Evolutionary conservation across 2,888 invertebrate genomes (phyloP).

Genomic region (Lepidocyrtinus sp.): DNA sequence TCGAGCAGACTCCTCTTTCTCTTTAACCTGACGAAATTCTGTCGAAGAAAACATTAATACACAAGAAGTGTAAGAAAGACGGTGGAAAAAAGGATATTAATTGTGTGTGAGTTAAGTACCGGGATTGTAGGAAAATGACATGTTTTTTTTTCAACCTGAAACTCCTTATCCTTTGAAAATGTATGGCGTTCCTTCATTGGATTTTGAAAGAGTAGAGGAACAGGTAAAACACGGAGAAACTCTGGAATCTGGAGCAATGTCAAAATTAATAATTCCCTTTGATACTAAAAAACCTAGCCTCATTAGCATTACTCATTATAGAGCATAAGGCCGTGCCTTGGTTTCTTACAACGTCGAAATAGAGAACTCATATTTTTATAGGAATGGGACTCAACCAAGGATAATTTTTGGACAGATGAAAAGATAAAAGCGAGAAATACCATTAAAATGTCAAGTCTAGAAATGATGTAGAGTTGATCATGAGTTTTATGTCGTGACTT

Average conservation of each 20-base stretch:
- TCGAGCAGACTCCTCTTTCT: neutral
- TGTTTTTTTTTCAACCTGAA: neutral
- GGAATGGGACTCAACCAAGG: neutral
- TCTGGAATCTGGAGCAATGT: neutral
- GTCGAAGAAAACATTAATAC: neutral
- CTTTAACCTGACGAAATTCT: neutral
- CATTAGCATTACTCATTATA: slow-evolving; percentile 6
- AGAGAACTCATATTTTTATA: neutral
- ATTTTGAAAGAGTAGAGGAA: neutral
- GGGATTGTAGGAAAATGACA: neutral
- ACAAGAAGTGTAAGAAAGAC: neutral
- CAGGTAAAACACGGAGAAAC: neutral
- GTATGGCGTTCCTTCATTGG: neutral
- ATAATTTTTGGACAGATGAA: neutral
- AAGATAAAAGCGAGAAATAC: neutral
- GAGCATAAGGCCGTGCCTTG: neutral
- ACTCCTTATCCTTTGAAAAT: no score
- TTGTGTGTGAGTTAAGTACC: slow-evolving; percentile 1
- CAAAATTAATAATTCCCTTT: slow-evolving; percentile 44
- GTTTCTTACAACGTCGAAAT: neutral
- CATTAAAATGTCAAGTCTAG: neutral
- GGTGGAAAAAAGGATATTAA: neutral
- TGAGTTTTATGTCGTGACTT: slow-evolving; percentile 13
- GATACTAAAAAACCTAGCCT: slow-evolving; percentile 18
- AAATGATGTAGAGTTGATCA: neutral